Evolutionary conservation across 2,888 invertebrate genomes (phyloP).

Genomic region (Epinotia demarniana): DNA sequence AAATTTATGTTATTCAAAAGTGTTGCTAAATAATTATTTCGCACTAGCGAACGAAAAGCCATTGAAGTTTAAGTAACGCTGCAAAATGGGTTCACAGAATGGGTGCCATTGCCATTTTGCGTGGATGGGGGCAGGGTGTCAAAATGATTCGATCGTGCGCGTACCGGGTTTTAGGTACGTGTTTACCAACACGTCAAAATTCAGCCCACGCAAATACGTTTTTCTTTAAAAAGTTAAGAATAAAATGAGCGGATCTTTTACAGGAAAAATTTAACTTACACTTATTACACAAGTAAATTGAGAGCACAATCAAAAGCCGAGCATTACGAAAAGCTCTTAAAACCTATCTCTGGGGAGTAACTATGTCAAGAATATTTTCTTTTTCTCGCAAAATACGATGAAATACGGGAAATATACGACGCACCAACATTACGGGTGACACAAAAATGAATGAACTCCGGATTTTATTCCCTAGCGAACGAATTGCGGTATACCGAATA

Average conservation of each 20-base stretch:
- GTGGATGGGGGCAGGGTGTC: too few relatives aligned
- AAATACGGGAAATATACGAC: conserved; percentile 26
- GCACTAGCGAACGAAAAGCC: too few relatives aligned
- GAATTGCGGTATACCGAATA: conserved; percentile 20
- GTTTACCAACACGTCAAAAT: too few relatives aligned
- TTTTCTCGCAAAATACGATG: conserved; percentile 10
- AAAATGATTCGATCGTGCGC: too few relatives aligned
- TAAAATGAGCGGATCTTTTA: neutral
- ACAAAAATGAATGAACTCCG: conserved; percentile 20
- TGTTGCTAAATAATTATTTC: too few relatives aligned
- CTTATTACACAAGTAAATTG: conserved; percentile 12
- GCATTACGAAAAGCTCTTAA: conserved; percentile 33
- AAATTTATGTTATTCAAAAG: too few relatives aligned
- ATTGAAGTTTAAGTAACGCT: too few relatives aligned
- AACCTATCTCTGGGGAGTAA: conserved; percentile 21
- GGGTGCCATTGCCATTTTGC: too few relatives aligned
- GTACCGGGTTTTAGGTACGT: too few relatives aligned
- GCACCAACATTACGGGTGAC: conserved; percentile 21
- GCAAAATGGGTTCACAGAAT: too few relatives aligned
- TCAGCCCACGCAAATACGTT: too few relatives aligned
- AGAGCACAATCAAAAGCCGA: conserved; percentile 25
- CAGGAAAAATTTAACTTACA: neutral
- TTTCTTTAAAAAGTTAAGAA: too few relatives aligned
- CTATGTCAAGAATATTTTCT: conserved; percentile 35
- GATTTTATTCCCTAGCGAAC: conserved; percentile 30